Evolutionary conservation across 2,113 vertebrate species (phyloP), one percentile per base, ranked within the genome.

Genomic region (Cromileptes altivelis): DNA sequence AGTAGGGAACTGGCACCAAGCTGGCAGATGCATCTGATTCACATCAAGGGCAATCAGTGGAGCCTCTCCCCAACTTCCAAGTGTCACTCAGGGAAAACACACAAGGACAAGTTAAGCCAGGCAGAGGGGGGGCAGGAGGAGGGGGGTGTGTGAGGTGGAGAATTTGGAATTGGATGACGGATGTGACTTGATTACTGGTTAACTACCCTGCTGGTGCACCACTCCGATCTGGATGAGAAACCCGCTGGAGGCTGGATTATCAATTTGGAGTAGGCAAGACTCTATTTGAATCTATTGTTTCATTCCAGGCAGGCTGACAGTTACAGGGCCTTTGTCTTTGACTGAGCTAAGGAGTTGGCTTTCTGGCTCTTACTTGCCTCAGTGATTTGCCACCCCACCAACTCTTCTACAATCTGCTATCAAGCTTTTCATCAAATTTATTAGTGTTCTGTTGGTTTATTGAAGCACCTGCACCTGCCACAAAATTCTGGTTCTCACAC

Each of bases 181-280:
- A 93, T 93, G 89, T 93, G 92, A 91, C 90, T 92, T 91, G 88
- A 93, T 92, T 91, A 87, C 90, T 87, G 84, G 88, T 89, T 93
- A 91, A 92, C 87, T 89, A 81, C 63, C 88, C 84, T 82, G 81
- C 77, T 91, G 88, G 71, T 93, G 88, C 82, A 82, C 76, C 85
- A 75, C 56, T 82, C 75, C 10, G 78, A 74, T 87, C 47, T 87
- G 81, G 84, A 87, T 73, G 80, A 87, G 82, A 82, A 89, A 86
- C 19, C 87, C 1, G 58, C 78, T 84, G 87, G 86, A 0, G 62
- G 86, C 85, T 62, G 85, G 76, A 89, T 87, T 86, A 85, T 91
- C 82, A 90, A 87, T 90, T 88, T 89, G 81, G 84, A 89, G 63
- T 45, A 81, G 78, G 70, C 71, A 72, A 75, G 79, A 79, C 72